Base-by-base conservation (phyloP, 2,797 vertebrate genomes). In the Geotrypetes seraphini region DNA sequence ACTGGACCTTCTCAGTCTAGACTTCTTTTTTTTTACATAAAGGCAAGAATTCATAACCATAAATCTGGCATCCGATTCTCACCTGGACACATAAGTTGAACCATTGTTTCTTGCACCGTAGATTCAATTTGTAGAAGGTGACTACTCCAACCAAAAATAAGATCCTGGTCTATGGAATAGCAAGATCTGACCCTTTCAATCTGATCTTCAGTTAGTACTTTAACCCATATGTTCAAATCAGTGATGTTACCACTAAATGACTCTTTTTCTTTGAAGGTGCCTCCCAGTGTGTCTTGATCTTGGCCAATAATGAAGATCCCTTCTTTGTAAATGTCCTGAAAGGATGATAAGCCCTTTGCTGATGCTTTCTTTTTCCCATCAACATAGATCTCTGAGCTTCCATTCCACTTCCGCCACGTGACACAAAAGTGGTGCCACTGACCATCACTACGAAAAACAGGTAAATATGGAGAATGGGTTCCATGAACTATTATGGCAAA, bases 161-260 rank as follows among this genome's bases (percentile, higher is more conserved):
- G 46, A 12, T 66, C 62, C 5, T 54, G 50, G 2, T 40, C 49
- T 1, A 66, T 6, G 2, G 51, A 16, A 10, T 36, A 34, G 33
- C 91, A 93, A 0, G 69, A 60, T 1, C 64, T 69, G 15, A 89
- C 69, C 3, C 53, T 57, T 12, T 28, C 67, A 5, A 92, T 38
- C 50, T 93, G 78, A 12, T 57, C 50, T 0, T 10, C 4, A 5
- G 75, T 38, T 35, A 95, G 68, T 7, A 52, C 69, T 2, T 4
- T 55, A 37, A 51, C 68, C 92, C 92, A 92, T 16, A 92, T 14
- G 17, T 83, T 81, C 27, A 95, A 24, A 29, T 85, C 84, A 0
- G 90, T 92, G 43, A 97, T 72, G 53, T 90, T 92, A 31, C 92
- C 90, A 18, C 85, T 82, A 58, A 96, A 95, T 9, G 94, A 86